Evolutionary conservation across 1,140 invertebrate species (phyloP).

Genomic region (Macrostomum lignano): DNA sequence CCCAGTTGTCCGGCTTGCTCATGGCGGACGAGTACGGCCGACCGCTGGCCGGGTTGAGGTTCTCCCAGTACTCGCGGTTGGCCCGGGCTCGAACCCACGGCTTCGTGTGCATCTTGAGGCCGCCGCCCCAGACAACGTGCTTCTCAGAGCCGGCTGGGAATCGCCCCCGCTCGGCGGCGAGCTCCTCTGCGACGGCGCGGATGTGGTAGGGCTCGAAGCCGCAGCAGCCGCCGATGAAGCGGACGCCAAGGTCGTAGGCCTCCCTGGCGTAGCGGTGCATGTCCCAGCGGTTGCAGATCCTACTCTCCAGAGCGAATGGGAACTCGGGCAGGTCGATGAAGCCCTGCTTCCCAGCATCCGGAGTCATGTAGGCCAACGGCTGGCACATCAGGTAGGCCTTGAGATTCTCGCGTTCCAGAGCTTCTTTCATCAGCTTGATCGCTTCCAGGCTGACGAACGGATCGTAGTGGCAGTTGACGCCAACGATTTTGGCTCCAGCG

Average conservation of each 20-base stretch:
- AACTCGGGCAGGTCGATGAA: constrained; percentile 30
- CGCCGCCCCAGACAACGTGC: constrained; percentile 22
- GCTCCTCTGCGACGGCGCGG: constrained; percentile 23
- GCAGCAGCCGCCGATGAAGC: constrained; percentile 27
- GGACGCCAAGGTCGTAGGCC: constrained; percentile 24
- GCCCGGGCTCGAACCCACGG: constrained; percentile 27
- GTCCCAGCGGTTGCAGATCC: constrained; percentile 25
- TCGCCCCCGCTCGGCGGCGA: constrained; percentile 15
- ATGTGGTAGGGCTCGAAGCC: constrained; percentile 28
- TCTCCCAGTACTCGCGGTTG: constrained; percentile 20
- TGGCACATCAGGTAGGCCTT: constrained; percentile 22
- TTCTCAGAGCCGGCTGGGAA: constrained; percentile 17
- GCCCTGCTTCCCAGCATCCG: constrained; percentile 24
- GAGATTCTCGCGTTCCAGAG: constrained; percentile 14
- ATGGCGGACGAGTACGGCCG: constrained; percentile 15
- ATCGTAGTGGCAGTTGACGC: constrained; percentile 28
- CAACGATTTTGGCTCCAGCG: constrained; percentile 26
- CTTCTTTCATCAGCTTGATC: constrained; percentile 21
- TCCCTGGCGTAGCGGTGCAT: constrained; percentile 24
- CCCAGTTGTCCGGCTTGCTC: constrained; percentile 23
- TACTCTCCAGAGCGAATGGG: constrained; percentile 25
- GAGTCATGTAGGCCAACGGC: constrained; percentile 23
- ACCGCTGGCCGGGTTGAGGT: constrained; percentile 18
- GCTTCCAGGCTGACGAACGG: constrained; percentile 18
- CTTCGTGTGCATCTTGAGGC: constrained; percentile 23